Evolutionary conservation across 2,113 vertebrate genomes (phyloP), one percentile per base, ranked within the genome.

Genomic region (Cacatua alba): DNA sequence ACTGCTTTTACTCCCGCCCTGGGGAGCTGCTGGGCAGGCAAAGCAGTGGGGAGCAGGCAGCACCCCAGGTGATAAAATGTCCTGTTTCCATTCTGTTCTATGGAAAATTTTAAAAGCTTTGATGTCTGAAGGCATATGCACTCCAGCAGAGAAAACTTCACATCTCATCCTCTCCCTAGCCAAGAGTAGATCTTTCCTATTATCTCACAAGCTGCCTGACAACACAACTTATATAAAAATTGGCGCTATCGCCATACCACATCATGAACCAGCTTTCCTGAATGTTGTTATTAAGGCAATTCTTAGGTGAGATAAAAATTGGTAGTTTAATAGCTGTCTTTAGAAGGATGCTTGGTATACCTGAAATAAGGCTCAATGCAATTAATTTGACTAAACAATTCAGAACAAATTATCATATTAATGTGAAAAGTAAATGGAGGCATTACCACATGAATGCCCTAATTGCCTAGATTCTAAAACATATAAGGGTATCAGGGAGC

Each of bases 41-140:
- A 67, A 96, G 52, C 91, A 82, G 81, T 60, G 83, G 91, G 94
- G 64, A 93, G 74, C 92, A 94, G 72, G 76, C 64, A 96, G 94
- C 91, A 95, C 95, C 86, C 92, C 93, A 91, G 95, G 96, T 96
- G 81, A 92, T 92, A 95, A 95, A 94, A 96, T 86, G 89, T 86
- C 94, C 92, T 6, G 7, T 96, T 97, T 96, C 94, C 77, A 82
- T 86, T 92, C 91, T 89, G 83, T 60, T 87, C 65, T 84, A 39
- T 77, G 84, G 78, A 85, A 97, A 92, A 87, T 90, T 91, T 80
- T 59, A 69, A 79, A 86, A 87, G 77, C 93, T 96, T 96, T 96
- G 95, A 95, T 94, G 89, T 95, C 78, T 89, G 74, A 92, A 87
- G 84, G 93, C 93, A 95, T 91, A 94, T 69, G 91, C 93, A 92